Conservation (phyloP, 2,888 invertebrate genomes). For the Macropis europaea region DNA sequence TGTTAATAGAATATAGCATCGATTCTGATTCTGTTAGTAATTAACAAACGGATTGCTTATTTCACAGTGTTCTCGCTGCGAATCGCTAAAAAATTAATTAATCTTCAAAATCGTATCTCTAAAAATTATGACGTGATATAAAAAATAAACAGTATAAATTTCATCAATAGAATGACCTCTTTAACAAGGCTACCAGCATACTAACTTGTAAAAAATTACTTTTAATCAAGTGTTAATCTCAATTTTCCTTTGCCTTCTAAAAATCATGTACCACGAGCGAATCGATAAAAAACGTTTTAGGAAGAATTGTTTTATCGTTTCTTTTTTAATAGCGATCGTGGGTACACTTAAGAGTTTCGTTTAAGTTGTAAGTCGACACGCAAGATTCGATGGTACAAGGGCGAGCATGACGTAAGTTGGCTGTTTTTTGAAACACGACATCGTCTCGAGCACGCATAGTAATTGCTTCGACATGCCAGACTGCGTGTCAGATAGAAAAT, state of each 20-base stretch:
- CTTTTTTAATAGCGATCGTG: constrained; percentile 7
- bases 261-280: background rate
- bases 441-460: constrained; percentile 26
- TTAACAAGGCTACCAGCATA: no score
- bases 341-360: constrained; percentile 34
- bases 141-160: no score
- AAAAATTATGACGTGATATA: no score
- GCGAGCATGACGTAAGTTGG: constrained; percentile 34
- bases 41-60: no score
- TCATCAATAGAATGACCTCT: no score
- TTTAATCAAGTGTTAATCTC: background rate
- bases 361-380: constrained; percentile 35
- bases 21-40: no score
- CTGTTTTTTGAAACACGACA: constrained; percentile 27
- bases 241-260: background rate
- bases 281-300: constrained; percentile 7
- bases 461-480: constrained; percentile 1
- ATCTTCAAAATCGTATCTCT: no score
- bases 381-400: constrained; percentile 28
- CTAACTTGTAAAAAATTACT: no score
- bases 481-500: background rate
- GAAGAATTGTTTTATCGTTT: background rate
- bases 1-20: no score
- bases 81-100: no score
- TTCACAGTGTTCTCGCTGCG: no score